Evolutionary conservation across 2,797 vertebrate species (phyloP).

Genomic region (Galagoides demidoff): DNA sequence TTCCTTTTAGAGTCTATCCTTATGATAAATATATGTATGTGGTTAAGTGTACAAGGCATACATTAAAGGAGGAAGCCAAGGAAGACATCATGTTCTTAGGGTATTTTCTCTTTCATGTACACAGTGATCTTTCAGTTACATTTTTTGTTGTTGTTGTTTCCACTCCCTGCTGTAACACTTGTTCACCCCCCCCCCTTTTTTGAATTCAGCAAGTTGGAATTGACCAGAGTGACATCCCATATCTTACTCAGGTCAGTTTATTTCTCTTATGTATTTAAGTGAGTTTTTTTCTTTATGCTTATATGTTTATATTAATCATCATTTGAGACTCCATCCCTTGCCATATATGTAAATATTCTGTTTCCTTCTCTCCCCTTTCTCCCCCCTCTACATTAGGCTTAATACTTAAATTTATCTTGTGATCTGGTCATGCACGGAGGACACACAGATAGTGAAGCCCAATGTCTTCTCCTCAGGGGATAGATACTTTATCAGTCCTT

Average conservation of each 20-base stretch:
- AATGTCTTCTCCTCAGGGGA: not conserved
- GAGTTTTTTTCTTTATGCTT: conserved; percentile 66
- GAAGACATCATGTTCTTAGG: conserved; percentile 65
- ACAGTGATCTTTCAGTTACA: conserved; percentile 51
- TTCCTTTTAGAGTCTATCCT: not conserved
- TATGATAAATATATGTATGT: not conserved
- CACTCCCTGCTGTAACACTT: conserved; percentile 80
- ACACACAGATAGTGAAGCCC: not conserved
- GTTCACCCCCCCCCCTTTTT: conserved; percentile 85
- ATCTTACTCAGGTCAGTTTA: conserved; percentile 98
- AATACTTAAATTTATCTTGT: not conserved
- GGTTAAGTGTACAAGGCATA: not conserved
- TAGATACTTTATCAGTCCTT: not conserved
- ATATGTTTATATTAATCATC: conserved; percentile 54
- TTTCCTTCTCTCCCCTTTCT: not conserved
- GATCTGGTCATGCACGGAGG: not conserved
- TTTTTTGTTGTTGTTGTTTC: conserved; percentile 65
- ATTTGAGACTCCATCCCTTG: conserved; percentile 77
- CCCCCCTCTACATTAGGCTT: not conserved
- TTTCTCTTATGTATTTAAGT: conserved; percentile 87
- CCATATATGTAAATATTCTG: not conserved
- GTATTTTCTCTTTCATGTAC: conserved; percentile 62
- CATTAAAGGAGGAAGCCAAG: conserved; percentile 50
- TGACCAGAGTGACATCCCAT: conserved; percentile 97
- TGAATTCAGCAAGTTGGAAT: conserved; percentile 98